Evolutionary conservation across 2,888 invertebrate species (phyloP).

Genomic region (Lepidochrysops patricia): DNA sequence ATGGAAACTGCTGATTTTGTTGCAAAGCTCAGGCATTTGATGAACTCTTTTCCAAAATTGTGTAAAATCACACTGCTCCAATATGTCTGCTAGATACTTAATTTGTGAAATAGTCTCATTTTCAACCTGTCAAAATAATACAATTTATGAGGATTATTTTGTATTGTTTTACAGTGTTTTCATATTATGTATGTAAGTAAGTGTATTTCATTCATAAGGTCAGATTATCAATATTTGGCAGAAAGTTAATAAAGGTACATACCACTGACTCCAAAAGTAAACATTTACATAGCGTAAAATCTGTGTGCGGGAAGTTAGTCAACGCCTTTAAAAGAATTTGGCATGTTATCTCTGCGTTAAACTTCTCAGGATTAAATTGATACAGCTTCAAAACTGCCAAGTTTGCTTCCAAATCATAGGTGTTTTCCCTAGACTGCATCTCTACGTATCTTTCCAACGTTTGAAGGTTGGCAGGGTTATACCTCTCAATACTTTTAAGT

Average conservation of each 20-base stretch:
- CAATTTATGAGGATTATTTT: not conserved
- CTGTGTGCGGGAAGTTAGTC: slow-evolving; percentile 97
- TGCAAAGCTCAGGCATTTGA: slow-evolving; percentile 83
- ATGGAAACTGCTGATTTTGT: slow-evolving; percentile 90
- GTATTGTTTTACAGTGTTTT: no score
- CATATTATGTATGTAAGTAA: no score
- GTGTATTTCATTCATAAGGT: no score
- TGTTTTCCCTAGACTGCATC: slow-evolving; percentile 93
- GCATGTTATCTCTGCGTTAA: slow-evolving; percentile 88
- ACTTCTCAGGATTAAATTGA: slow-evolving; percentile 93
- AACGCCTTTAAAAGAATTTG: slow-evolving; percentile 95
- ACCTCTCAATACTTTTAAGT: slow-evolving; percentile 94
- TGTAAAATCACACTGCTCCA: slow-evolving; percentile 95
- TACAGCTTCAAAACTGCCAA: slow-evolving; percentile 96
- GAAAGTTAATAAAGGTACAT: slow-evolving; percentile 27
- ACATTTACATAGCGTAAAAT: slow-evolving; percentile 98
- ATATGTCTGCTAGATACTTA: slow-evolving; percentile 89
- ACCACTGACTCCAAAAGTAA: slow-evolving; percentile 84
- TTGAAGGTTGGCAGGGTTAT: slow-evolving; percentile 95
- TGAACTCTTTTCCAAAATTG: slow-evolving; percentile 90
- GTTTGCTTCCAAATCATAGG: slow-evolving; percentile 97
- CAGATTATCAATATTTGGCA: slow-evolving; percentile 8
- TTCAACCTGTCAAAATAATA: slow-evolving; percentile 75
- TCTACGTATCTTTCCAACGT: slow-evolving; percentile 94
- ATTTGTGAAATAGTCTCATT: slow-evolving; percentile 92